Evolutionary conservation across 2,113 vertebrate genomes (phyloP), one percentile per base, ranked within the genome.

Genomic region (Butorides virescens): DNA sequence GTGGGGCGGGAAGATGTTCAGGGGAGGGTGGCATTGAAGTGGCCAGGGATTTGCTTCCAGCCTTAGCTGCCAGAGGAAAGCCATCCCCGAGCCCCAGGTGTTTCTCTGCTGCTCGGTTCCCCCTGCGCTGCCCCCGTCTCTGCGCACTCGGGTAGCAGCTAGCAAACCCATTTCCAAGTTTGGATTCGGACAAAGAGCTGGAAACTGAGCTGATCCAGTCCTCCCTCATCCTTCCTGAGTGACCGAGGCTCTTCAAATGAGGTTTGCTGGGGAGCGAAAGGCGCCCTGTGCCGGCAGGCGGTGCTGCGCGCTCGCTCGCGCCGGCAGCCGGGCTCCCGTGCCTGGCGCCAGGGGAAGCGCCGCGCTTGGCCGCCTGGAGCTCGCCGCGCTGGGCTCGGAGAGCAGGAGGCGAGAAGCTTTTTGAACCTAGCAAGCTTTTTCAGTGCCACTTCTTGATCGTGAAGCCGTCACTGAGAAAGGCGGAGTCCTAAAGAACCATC

Each of bases 301-400:
- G 97, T 89, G 93, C 87, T 97, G 93, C 68, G 77, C 9, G 4
- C 81, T 78, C 12, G 26, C 17, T 13, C 13, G 44, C 5, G 1
- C 42, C 11, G 39, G 37, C 80, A 34, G 79, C 65, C 55, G 5
- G 25, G 44, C 49, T 34, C 58, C 29, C 39, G 10, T 80, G 79
- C 72, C 29, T 3, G 25, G 0, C 26, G 62, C 3, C 1, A 17
- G 44, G 73, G 65, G 63, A 61, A 18, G 10, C 3, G 76, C 85
- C 44, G 52, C 7, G 52, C 68, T 75, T 13, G 23, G 30, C 90
- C 6, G 32, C 3, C 1, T 65, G 66, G 56, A 65, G 73, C 50
- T 70, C 3, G 1, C 44, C 1, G 3, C 4, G 0, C 58, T 47
- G 30, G 52, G 19, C 68, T 34, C 34, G 0, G 58, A 1, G 5